Evolutionary conservation across 2,113 vertebrate species (phyloP), one percentile per base, ranked within the genome.

Genomic region (Osmerus eperlanus): DNA sequence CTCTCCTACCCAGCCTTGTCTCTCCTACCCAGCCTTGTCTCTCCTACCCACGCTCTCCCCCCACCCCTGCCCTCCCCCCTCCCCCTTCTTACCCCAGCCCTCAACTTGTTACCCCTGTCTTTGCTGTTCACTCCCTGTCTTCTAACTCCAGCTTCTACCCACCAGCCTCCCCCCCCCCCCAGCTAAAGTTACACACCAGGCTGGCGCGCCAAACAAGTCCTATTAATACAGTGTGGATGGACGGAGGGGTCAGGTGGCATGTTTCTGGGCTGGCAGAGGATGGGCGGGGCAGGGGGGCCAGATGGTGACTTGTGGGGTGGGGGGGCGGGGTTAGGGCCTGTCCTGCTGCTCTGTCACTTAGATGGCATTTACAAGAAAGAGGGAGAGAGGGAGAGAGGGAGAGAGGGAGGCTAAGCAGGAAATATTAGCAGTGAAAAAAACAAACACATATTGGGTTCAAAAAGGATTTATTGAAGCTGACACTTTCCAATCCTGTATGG

Each of bases 141-240:
- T 65, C 28, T 65, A 32, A 11, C 36, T n/a, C 63, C 32, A 13
- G 14, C 62, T 2, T n/a, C 9, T 47, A 11, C 29, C 32, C 64
- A 41, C 36, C 41, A 2, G 3, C 36, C 29, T 16, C n/a, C 9
- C n/a, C 29, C 62, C 54, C 73, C 60, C 62, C 77, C 68, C 29
- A 32, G 53, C 68, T 69, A 72, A 53, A 68, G 75, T 84, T 84
- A 74, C 78, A 71, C 67, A 71, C 71, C 65, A 71, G 75, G 67
- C 79, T 70, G 21, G 63, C 67, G 69, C 66, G 68, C 67, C 78
- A 73, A 74, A 75, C 74, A 52, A 73, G 82, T 81, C 72, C 84
- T 79, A 84, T 86, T 86, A 84, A 86, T 84, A 84, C 28, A 67
- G 80, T 77, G 72, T 7, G 70, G 78, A 77, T 14, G 76, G 76